These are phyloP conservation scores for Elaphurus davidianus DNA, from an alignment of 2,113 vertebrate species.

Conservation along the genomic window DNA sequence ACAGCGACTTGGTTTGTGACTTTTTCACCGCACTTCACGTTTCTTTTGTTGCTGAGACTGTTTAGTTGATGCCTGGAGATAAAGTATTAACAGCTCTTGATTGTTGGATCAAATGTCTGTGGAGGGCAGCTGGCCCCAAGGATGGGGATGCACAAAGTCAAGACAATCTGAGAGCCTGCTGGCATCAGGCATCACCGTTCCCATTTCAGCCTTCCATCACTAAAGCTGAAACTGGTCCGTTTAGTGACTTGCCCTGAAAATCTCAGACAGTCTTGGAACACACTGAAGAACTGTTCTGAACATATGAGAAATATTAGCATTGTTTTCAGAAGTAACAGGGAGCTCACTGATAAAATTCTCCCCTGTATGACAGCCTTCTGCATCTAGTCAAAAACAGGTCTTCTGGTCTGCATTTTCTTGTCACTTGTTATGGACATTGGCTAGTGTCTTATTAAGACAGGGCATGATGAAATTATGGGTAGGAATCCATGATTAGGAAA, in stretches of 20 bases:
- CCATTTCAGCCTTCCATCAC: neutral
- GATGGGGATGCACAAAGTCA: neutral
- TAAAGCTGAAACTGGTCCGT: neutral
- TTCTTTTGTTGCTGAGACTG: neutral
- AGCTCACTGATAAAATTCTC: neutral
- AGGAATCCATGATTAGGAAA: constrained; percentile 46
- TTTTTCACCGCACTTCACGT: neutral
- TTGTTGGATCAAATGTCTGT: neutral
- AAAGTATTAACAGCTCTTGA: neutral
- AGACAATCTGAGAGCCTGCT: neutral
- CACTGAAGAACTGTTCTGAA: neutral
- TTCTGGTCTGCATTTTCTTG: neutral
- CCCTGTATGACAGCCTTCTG: neutral
- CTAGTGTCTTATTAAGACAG: constrained; percentile 6
- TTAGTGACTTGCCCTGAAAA: neutral
- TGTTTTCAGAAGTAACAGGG: neutral
- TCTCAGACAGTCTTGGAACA: neutral
- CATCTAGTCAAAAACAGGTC: neutral
- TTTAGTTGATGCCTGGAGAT: neutral
- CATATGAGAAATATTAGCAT: neutral
- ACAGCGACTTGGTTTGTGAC: neutral
- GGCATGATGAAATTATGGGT: neutral
- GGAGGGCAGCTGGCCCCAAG: neutral
- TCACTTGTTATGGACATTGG: neutral
- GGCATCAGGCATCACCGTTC: neutral